Base-by-base conservation (phyloP, 2,888 invertebrate species). In the Netelia virgata region DNA sequence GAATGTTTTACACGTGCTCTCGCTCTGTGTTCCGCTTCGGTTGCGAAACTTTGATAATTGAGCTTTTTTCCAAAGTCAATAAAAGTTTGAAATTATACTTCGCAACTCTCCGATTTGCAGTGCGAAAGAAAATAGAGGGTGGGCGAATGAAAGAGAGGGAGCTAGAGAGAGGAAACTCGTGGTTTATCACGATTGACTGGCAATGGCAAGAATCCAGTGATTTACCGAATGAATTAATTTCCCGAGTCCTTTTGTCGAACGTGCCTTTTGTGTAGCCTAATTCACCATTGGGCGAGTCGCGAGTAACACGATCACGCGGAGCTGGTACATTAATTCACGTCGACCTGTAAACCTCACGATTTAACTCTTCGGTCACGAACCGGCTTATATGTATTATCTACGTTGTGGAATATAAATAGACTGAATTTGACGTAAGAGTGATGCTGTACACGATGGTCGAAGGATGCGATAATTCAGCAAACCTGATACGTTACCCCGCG, bases 71-170 rank as follows among this genome's bases (percentile, higher is more conserved):
- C 59, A 69, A 77, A 59, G 77, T 69, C 77, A 61, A 77, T 69
- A 59, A 68, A 77, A 68, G 28, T 77, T 77, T 28, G n/a, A 59
- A 28, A 59, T 28, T 47, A 69, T 59, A 59, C 55, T 66, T 69
- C 59, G 47, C 11, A 11, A 18, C 66, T n/a, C 41, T 64, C 61
- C 66, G 57, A 76, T 66, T 66, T 57, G 9, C 43, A 28, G 80
- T 80, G 79, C 75, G 82, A 87, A 88, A 88, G 50, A 16, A 11
- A 28, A 64, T 41, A 61, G 43, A 16, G n/a, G 14, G 36, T 47
- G 50, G 11, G 50, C 3, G 16, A 9, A 28, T 77, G 53, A 69
- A 20, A 78, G 41, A 68, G 43, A 69, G 28, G 69, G 23, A 64
- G 18, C 36, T 1, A 50, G 50, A 53, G 63, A 11, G 47, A 64